These are phyloP conservation scores for Cirrhinus mrigala DNA, from an alignment of 2,797 vertebrate species.

Conservation along the genomic window DNA sequence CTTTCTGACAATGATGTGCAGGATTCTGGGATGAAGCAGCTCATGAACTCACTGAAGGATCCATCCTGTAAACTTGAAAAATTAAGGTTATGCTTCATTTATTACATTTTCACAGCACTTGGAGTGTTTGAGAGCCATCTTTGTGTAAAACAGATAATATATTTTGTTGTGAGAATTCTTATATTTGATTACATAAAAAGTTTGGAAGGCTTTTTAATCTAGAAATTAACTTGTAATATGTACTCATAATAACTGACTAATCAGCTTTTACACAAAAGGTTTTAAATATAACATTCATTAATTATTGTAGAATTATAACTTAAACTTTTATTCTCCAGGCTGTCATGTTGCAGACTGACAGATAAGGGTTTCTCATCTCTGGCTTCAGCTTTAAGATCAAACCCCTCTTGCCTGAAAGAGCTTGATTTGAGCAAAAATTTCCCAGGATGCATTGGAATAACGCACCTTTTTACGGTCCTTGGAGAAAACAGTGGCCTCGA, in stretches of 20 bases:
- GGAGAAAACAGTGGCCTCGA: slow-evolving; percentile 23
- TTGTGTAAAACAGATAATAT: not conserved
- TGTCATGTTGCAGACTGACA: slow-evolving; percentile 44
- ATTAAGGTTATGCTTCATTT: slow-evolving; percentile 39
- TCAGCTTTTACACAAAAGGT: not conserved
- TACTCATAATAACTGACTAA: not conserved
- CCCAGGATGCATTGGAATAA: slow-evolving; percentile 18
- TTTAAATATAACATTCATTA: not conserved
- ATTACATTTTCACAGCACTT: not conserved
- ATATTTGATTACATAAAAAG: not conserved
- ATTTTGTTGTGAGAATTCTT: not conserved
- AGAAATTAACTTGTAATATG: not conserved
- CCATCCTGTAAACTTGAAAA: slow-evolving; percentile 47
- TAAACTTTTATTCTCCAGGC: slow-evolving; percentile 11
- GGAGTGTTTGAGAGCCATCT: not conserved
- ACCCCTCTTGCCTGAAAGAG: slow-evolving; percentile 38
- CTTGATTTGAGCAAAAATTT: slow-evolving; percentile 52
- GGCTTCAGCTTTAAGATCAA: slow-evolving; percentile 30
- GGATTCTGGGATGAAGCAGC: slow-evolving; percentile 44
- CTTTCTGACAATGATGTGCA: slow-evolving; percentile 50
- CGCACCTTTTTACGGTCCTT: slow-evolving; percentile 34
- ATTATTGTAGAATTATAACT: not conserved
- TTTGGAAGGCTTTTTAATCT: too few species aligned
- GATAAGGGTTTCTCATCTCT: slow-evolving; percentile 39
- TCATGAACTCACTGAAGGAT: slow-evolving; percentile 33